Evolutionary conservation across 2,888 invertebrate species (phyloP).

Genomic region (Drosophila hamatofila): DNA sequence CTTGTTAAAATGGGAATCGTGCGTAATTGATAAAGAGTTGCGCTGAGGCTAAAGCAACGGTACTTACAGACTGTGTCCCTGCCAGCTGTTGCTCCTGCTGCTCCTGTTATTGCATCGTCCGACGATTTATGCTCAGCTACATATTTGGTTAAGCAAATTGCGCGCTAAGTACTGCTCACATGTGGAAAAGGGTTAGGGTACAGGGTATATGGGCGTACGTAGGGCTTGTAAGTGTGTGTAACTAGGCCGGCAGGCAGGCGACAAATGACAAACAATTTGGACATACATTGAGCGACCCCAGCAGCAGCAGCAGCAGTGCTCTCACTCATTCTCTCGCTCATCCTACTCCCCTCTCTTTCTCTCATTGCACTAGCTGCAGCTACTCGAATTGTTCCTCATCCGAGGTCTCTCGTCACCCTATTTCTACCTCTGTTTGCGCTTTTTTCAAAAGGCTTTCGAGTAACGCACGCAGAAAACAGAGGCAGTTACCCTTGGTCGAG

Average conservation of each 20-base stretch:
- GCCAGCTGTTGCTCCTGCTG: constrained; percentile 58
- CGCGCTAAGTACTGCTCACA: constrained; percentile 51
- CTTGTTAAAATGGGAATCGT: constrained; percentile 80
- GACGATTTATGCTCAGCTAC: constrained; percentile 68
- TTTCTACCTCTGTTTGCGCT: constrained; percentile 59
- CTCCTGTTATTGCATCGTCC: constrained; percentile 4
- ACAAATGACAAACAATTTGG: constrained; percentile 65
- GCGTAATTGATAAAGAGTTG: constrained; percentile 78
- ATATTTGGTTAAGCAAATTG: constrained; percentile 73
- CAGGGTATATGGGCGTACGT: neutral
- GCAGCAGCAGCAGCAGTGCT: constrained; percentile 18
- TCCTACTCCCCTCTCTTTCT: neutral
- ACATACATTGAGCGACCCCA: constrained; percentile 60
- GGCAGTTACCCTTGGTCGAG: constrained; percentile 19
- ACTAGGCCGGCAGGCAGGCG: constrained; percentile 8
- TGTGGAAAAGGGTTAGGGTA: neutral
- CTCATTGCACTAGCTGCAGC: constrained; percentile 20
- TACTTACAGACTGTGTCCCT: constrained; percentile 33
- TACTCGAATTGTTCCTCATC: constrained; percentile 14
- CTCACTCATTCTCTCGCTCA: neutral
- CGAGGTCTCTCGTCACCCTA: constrained; percentile 56
- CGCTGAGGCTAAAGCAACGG: constrained; percentile 39
- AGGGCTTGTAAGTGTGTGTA: neutral
- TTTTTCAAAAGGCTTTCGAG: constrained; percentile 63
- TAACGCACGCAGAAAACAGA: constrained; percentile 55